phyloP scores from a whole-genome alignment of 2,888 invertebrate genomes.

The Fissipunctia ypsillon region DNA sequence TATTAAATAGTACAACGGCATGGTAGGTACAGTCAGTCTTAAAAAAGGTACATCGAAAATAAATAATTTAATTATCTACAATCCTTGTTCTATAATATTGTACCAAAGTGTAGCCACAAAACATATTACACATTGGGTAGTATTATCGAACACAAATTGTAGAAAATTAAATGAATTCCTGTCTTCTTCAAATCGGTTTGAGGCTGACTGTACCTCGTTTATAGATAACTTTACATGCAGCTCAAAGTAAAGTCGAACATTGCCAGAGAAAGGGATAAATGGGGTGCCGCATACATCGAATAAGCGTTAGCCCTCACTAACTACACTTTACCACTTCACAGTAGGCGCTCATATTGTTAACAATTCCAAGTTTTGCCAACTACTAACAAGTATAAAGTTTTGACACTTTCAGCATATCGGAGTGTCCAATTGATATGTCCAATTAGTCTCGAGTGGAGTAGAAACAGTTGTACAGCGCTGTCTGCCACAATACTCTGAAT shows the following conservation, averaged over 20 bases:
- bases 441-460: slow-evolving; percentile 17
- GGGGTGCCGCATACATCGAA: not conserved
- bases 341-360: no score
- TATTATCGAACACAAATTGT: not conserved
- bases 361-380: not conserved
- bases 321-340: not conserved
- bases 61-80: not conserved
- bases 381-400: not conserved
- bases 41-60: not conserved
- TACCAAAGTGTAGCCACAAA: no score
- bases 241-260: not conserved
- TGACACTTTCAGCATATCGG: not conserved
- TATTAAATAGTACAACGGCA: not conserved
- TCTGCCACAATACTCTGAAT: not conserved
- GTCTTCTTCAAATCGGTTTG: not conserved
- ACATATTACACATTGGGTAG: no score
- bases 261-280: not conserved
- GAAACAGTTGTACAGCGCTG: not conserved
- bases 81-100: no score
- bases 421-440: not conserved
- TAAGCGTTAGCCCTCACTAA: not conserved
- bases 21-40: not conserved
- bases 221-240: no score
- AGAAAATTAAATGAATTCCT: not conserved
- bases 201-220: not conserved